Evolutionary conservation across 2,888 invertebrate species (phyloP).

Genomic region (Melanotus villosus): DNA sequence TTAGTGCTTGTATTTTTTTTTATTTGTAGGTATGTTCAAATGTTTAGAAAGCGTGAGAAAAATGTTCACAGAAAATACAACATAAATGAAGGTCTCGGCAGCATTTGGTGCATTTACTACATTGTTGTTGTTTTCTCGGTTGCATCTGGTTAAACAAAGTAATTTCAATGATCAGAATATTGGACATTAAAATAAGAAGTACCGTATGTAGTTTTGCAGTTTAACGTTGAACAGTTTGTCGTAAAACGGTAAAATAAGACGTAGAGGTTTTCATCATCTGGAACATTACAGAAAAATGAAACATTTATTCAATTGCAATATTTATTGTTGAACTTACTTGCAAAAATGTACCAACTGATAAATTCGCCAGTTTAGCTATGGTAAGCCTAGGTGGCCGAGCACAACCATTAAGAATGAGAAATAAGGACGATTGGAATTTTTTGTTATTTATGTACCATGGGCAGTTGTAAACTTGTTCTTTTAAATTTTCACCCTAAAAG

Average conservation of each 20-base stretch:
- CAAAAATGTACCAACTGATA: constrained; percentile 18
- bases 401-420: constrained; percentile 14
- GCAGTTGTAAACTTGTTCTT: background rate
- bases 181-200: no score
- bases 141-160: no score
- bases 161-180: no score
- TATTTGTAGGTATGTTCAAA: no score
- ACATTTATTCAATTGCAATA: no score
- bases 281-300: background rate
- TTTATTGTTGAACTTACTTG: background rate
- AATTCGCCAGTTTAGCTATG: background rate
- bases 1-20: no score
- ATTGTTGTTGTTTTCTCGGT: no score
- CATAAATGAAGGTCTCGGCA: no score
- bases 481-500: constrained; percentile 20
- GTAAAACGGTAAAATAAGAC: constrained; percentile 24
- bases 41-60: no score
- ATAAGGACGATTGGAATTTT: background rate
- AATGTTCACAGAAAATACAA: no score
- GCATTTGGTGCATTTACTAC: no score
- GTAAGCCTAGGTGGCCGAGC: background rate
- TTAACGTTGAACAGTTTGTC: constrained; percentile 18
- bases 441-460: constrained; percentile 25
- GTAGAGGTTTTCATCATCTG: constrained; percentile 23
- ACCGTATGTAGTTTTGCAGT: no score